phyloP scores from a whole-genome alignment of 1,140 invertebrate species.

The Leptonema lineaticorne region DNA sequence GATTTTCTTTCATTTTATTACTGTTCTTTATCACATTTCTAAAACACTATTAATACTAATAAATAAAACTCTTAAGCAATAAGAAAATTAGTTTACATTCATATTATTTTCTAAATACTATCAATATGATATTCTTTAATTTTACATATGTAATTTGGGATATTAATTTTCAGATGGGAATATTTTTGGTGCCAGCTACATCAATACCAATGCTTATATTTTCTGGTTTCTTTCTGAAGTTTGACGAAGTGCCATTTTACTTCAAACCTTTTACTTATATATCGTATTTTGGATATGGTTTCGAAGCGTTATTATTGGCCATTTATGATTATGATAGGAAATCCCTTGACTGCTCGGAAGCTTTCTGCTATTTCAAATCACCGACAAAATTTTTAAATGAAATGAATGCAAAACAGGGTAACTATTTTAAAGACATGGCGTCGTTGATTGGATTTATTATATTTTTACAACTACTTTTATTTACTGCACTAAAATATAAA shows the following conservation, averaged over 20 bases:
- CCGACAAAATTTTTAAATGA: slow-evolving; percentile 53
- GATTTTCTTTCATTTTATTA: no score
- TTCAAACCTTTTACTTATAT: slow-evolving; percentile 69
- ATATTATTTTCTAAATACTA: no score
- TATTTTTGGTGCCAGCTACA: slow-evolving; percentile 78
- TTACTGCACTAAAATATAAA: slow-evolving; percentile 47
- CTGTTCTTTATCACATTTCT: no score
- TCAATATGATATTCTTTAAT: not conserved
- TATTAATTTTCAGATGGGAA: slow-evolving; percentile 61
- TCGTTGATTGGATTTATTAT: slow-evolving; percentile 69
- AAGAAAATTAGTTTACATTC: no score
- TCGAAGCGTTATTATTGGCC: slow-evolving; percentile 73
- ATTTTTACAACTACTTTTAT: slow-evolving; percentile 48
- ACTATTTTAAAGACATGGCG: slow-evolving; percentile 69
- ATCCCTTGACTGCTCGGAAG: slow-evolving; percentile 56
- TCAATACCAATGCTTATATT: slow-evolving; percentile 84
- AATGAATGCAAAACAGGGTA: slow-evolving; percentile 50
- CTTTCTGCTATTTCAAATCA: slow-evolving; percentile 53
- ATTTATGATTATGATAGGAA: slow-evolving; percentile 70
- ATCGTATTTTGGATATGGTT: slow-evolving; percentile 80
- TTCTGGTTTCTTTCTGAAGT: slow-evolving; percentile 81
- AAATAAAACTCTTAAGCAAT: no score
- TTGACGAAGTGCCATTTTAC: slow-evolving; percentile 72
- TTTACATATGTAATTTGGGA: no score
- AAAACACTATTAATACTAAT: no score